Base-by-base conservation (phyloP, 2,797 vertebrate species). In the Silurus aristotelis region DNA sequence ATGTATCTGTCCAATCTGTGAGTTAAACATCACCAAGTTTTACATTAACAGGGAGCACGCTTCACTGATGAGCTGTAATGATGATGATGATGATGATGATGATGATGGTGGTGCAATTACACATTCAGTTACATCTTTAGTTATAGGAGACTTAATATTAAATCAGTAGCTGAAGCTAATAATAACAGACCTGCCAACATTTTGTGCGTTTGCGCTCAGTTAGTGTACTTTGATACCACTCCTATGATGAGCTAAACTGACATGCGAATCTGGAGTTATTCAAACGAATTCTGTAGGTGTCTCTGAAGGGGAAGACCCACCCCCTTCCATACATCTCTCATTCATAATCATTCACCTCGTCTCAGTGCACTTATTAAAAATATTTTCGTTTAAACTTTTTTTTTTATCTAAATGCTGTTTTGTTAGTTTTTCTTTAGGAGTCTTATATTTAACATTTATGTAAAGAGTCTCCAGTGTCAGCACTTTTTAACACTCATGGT, bases 41-140 rank as follows among this genome's bases (percentile, higher is more conserved):
- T 60, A 25, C 48, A 83, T 88, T 85, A 87, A 84, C 83, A 77
- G 80, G 75, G 73, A 77, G 82, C 85, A 85, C 76, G 85, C 88
- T 87, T 83, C 88, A 84, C 78, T 64, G 78, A 64, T 19, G 43
- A 80, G 31, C 55, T 31, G 8, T 0, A 5, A 14, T n/a, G 76
- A 79, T 61, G 27, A 60, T 77, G 25, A 77, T 61, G 56, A 61
- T 77, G 75, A 58, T 43, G 58, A 79, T 61, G 27, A 60, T 77
- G n/a, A 77, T 60, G 56, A 60, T 77, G 75, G 31, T n/a, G n/a
- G 19, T 43, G 20, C 58, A 63, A 63, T 48, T 48, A 38, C 22
- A 13, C 2, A 58, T 22, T 61, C 60, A 77, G 60, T 43, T 22
- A 13, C 75, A 22, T 10, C 20, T 6, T 27, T 22, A 19, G 46